A percentile compares a stretch with the other conserved stretches of the same genome.
Conservation (phyloP, 2,797 vertebrate genomes). For the Ficedula albicollis region DNA sequence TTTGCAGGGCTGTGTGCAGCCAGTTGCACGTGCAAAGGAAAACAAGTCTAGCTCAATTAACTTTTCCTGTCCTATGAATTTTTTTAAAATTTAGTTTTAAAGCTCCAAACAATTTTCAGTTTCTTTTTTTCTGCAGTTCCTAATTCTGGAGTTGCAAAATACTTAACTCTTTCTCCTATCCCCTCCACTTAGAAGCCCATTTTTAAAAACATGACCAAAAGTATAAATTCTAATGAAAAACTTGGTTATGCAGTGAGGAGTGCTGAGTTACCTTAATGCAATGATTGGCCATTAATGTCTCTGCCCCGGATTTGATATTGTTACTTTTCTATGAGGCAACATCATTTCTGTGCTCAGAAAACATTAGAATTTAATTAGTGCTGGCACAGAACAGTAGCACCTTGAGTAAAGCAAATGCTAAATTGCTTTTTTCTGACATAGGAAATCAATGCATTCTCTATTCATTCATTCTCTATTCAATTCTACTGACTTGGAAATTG, state of each 20-base stretch:
- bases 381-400: slow-evolving; percentile 29
- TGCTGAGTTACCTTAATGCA: neutral
- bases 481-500: slow-evolving; percentile 15
- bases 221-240: neutral
- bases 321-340: slow-evolving; percentile 6
- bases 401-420: slow-evolving; percentile 33
- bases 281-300: neutral
- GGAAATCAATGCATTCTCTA: slow-evolving; percentile 47
- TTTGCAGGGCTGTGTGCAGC: neutral
- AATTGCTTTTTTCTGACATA: slow-evolving; percentile 57
- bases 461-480: slow-evolving; percentile 2
- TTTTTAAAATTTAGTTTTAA: neutral
- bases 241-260: neutral
- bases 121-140: neutral
- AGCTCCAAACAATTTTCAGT: neutral
- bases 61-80: neutral
- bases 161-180: neutral
- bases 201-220: neutral
- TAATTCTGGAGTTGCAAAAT: neutral
- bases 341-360: slow-evolving; percentile 51
- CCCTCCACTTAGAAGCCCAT: neutral
- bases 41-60: neutral
- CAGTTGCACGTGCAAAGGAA: neutral
- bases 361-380: slow-evolving; percentile 58
- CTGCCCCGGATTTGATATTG: slow-evolving; percentile 10